A percentile compares a stretch with the other conserved stretches of the same genome.
These are phyloP conservation scores for Argyresthia albistria DNA, from an alignment of 2,888 invertebrate species.

Conservation along the genomic window DNA sequence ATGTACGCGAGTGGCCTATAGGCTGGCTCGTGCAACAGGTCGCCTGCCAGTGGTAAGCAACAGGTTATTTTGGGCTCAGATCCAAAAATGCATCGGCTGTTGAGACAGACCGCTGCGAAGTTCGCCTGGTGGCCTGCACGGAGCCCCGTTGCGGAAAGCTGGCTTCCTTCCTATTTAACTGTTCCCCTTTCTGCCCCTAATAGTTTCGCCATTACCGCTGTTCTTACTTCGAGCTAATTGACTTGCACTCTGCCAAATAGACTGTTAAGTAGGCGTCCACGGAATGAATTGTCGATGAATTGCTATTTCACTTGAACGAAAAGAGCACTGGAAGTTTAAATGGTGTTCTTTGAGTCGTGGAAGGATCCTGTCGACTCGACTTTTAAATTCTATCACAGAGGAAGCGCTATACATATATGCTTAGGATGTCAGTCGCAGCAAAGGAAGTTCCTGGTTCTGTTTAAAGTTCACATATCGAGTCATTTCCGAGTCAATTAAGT, in stretches of 20 bases:
- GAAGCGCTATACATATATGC: too few relatives aligned
- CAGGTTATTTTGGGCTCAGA: slow-evolving; percentile 65
- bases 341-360: too few relatives aligned
- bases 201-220: slow-evolving; percentile 21
- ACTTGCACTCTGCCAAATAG: slow-evolving; percentile 9
- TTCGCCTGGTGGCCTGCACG: slow-evolving; percentile 17
- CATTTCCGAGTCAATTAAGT: too few relatives aligned
- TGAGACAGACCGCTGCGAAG: slow-evolving; percentile 24
- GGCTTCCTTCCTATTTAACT: slow-evolving; percentile 34
- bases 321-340: too few relatives aligned
- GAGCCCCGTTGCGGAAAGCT: slow-evolving; percentile 30
- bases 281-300: slow-evolving; percentile 3
- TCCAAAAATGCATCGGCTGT: slow-evolving; percentile 68
- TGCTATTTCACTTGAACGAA: neutral
- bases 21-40: slow-evolving; percentile 57
- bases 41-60: slow-evolving; percentile 46
- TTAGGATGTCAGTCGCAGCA: too few relatives aligned
- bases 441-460: too few relatives aligned
- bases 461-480: too few relatives aligned
- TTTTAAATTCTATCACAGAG: too few relatives aligned
- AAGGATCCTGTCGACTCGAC: too few relatives aligned
- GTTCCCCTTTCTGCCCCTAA: slow-evolving; percentile 9
- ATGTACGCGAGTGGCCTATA: slow-evolving; percentile 25
- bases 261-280: slow-evolving; percentile 21
- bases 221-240: slow-evolving; percentile 16